Base-by-base conservation (phyloP, 2,797 vertebrate species). In the Decapterus maruadsi region DNA sequence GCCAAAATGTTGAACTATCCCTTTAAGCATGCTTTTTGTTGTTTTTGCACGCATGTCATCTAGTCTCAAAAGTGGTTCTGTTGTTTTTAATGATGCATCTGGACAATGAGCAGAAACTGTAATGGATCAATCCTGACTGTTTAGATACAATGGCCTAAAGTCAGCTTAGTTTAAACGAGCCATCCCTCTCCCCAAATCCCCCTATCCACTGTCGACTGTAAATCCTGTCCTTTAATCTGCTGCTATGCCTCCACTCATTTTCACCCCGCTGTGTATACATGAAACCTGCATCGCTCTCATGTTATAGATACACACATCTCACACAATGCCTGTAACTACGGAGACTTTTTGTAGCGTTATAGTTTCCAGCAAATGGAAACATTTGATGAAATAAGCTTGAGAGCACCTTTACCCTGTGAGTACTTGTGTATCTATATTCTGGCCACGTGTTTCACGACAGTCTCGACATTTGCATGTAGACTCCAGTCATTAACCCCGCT, bases 211-310 rank as follows among this genome's bases (percentile, higher is more conserved):
- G 68, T 81, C 85, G 34, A 51, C 84, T 90, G 64, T 83, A 53
- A 89, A 88, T 78, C 73, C 81, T 90, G 83, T 88, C 86, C 82
- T 86, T 83, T 63, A 51, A 72, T 59, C 88, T 89, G 60, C 74
- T 86, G 80, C 83, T 88, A 22, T 89, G 88, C 88, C 89, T 90
- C 89, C 84, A 81, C 89, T 76, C 87, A 88, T 84, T 82, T 43
- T 63, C 76, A 72, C 40, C 60, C 68, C 14, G 7, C 73, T 50
- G 34, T 42, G 17, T 31, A 38, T 45, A 64, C 66, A 16, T 19
- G 13, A 42, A 22, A 48, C 50, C 60, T 45, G 56, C 34, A n/a
- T 8, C 42, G 7, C 53, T 34, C 11, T 38, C 16, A 38, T 10
- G 1, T 46, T 42, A 46, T 60, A 48, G 14, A 81, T 66, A 42